phyloP scores from a whole-genome alignment of 2,797 vertebrate species.

The Neosilurus mollespiculum region DNA sequence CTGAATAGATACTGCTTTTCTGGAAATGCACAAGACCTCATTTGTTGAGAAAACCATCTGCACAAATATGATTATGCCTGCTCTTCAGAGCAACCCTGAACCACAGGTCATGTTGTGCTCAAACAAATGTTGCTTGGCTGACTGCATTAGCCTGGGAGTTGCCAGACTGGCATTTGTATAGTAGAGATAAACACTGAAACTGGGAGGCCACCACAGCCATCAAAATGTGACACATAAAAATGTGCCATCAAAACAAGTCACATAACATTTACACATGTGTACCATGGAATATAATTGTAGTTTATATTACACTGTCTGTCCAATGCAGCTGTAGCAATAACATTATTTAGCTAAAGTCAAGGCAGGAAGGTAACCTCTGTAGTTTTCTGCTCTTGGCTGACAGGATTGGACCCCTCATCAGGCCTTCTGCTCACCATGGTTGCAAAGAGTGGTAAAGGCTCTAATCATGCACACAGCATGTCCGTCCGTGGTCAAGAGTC shows the following conservation, averaged over 20 bases:
- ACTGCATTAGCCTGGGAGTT: slow-evolving; percentile 42
- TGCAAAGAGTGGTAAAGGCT: background rate
- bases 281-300: slow-evolving; percentile 8
- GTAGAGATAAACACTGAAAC: slow-evolving; percentile 37
- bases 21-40: slow-evolving; percentile 18
- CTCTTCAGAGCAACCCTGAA: slow-evolving; percentile 39
- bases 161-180: slow-evolving; percentile 21
- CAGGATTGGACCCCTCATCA: background rate
- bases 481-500: no score
- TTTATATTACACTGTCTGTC: background rate
- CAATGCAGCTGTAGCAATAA: background rate
- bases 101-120: slow-evolving; percentile 17
- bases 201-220: slow-evolving; percentile 28
- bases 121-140: slow-evolving; percentile 25
- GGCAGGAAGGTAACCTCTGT: background rate
- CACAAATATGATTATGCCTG: slow-evolving; percentile 32
- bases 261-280: background rate
- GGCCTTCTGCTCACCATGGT: background rate
- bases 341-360: background rate
- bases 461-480: no score
- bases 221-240: background rate
- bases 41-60: slow-evolving; percentile 29
- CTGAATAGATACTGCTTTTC: background rate
- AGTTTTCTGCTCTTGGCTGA: no score
- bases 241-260: background rate